Percentiles rank a stretch among this genome's conserved stretches.
Conservation (phyloP, 1,140 invertebrate species). For the Bombus sylvicola region DNA sequence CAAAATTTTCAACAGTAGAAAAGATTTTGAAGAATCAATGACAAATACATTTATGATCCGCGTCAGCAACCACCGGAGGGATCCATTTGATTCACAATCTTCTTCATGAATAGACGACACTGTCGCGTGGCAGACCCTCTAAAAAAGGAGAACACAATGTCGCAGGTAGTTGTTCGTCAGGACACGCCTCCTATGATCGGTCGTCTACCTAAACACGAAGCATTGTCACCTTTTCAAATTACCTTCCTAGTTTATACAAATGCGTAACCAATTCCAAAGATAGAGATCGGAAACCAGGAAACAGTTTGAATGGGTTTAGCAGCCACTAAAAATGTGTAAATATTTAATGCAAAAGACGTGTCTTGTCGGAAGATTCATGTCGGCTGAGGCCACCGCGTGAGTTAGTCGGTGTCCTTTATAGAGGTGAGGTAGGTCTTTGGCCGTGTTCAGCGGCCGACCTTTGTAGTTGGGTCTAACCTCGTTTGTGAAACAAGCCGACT, state of each 20-base stretch:
- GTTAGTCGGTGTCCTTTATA: slow-evolving; percentile 52
- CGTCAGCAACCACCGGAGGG: not conserved
- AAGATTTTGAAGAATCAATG: not conserved
- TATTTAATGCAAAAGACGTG: slow-evolving; percentile 74
- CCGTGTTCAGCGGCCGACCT: slow-evolving; percentile 67
- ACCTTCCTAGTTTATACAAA: not conserved
- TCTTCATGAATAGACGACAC: not conserved
- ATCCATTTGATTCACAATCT: slow-evolving; percentile 25
- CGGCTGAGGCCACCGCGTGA: slow-evolving; percentile 33
- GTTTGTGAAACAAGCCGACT: slow-evolving; percentile 80
- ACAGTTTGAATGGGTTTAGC: slow-evolving; percentile 72
- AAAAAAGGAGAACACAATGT: not conserved
- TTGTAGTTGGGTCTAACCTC: slow-evolving; percentile 76
- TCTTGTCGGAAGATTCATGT: slow-evolving; percentile 3
- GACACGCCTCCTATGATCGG: not conserved
- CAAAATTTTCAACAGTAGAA: not conserved
- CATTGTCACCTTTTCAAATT: not conserved
- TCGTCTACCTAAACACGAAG: not conserved
- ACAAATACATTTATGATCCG: not conserved
- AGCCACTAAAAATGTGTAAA: slow-evolving; percentile 80
- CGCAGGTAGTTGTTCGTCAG: slow-evolving; percentile 18
- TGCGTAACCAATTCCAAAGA: slow-evolving; percentile 28
- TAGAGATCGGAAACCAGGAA: slow-evolving; percentile 47
- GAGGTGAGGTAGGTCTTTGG: slow-evolving; percentile 44
- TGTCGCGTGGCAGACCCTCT: slow-evolving; percentile 33